phyloP scores from a whole-genome alignment of 2,888 invertebrate genomes.

The Xanthorhoe designata region DNA sequence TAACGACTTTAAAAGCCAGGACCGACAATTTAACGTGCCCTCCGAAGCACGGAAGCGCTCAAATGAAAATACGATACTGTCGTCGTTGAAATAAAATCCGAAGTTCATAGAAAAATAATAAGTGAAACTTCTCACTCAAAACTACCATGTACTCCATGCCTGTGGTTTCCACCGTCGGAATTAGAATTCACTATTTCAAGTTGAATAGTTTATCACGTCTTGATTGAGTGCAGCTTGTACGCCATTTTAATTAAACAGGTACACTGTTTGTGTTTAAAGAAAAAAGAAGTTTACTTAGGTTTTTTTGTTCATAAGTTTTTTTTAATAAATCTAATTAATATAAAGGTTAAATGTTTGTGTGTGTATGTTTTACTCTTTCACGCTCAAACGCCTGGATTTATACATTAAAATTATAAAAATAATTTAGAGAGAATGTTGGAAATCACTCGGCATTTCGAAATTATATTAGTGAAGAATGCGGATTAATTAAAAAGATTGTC shows the following conservation, averaged over 20 bases:
- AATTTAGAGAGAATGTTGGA: slow-evolving; percentile 26
- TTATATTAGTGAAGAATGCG: slow-evolving; percentile 41
- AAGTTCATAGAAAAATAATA: background rate
- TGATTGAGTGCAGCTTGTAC: slow-evolving; percentile 12
- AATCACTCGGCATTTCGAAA: slow-evolving; percentile 39
- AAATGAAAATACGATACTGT: too few relatives aligned
- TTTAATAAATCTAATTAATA: too few relatives aligned
- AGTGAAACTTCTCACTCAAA: background rate
- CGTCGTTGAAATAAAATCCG: too few relatives aligned
- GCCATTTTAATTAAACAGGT: slow-evolving; percentile 8
- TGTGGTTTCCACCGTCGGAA: slow-evolving; percentile 21
- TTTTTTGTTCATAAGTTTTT: too few relatives aligned
- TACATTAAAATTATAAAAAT: slow-evolving; percentile 19
- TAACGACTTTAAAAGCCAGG: too few relatives aligned
- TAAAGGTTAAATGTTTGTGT: too few relatives aligned
- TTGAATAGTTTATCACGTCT: slow-evolving; percentile 25
- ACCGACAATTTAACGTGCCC: too few relatives aligned
- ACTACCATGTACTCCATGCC: background rate
- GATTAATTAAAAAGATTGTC: slow-evolving; percentile 66
- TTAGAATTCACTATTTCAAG: slow-evolving; percentile 21
- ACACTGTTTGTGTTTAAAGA: too few relatives aligned
- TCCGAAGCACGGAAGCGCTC: too few relatives aligned
- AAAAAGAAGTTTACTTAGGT: too few relatives aligned
- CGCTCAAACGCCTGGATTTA: too few relatives aligned
- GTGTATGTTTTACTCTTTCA: too few relatives aligned